phyloP scores from a whole-genome alignment of 2,113 vertebrate genomes.

The Toxotes jaculatrix region DNA sequence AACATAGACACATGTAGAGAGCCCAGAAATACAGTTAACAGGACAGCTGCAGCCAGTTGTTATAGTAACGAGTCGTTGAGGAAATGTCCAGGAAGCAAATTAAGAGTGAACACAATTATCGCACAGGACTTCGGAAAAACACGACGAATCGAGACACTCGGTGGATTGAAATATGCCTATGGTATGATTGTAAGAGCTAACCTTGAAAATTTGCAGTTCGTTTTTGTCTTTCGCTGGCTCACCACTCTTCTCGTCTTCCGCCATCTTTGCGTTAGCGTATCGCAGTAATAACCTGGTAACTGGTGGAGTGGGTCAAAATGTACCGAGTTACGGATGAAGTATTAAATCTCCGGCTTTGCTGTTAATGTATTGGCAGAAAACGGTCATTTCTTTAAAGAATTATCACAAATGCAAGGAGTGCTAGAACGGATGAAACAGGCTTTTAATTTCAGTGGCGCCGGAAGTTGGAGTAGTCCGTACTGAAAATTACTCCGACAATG shows the following conservation, averaged over 20 bases:
- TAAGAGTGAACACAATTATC: not conserved
- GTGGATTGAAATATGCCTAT: fast-evolving
- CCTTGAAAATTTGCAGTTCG: constrained; percentile 80
- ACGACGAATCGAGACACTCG: fast-evolving
- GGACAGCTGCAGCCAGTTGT: constrained; percentile 63
- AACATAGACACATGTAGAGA: not conserved
- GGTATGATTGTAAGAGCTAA: not conserved
- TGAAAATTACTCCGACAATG: constrained; percentile 54
- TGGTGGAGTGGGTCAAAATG: not conserved
- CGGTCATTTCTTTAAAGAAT: not conserved
- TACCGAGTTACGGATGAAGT: not conserved
- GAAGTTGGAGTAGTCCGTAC: constrained; percentile 58
- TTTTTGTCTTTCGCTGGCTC: constrained; percentile 72
- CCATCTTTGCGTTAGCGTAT: constrained; percentile 77
- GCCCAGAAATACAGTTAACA: not conserved
- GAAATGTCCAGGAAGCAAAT: not conserved
- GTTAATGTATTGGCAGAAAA: fast-evolving
- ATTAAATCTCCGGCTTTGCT: fast-evolving
- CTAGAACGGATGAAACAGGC: constrained; percentile 1
- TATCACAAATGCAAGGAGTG: not conserved
- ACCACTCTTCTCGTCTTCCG: constrained; percentile 77
- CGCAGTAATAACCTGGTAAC: not conserved
- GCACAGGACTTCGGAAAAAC: not conserved
- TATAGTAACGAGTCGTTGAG: constrained; percentile 67
- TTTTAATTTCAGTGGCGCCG: constrained; percentile 59